Base-by-base conservation (phyloP, 2,797 vertebrate genomes). In the Discoglossus pictus region DNA sequence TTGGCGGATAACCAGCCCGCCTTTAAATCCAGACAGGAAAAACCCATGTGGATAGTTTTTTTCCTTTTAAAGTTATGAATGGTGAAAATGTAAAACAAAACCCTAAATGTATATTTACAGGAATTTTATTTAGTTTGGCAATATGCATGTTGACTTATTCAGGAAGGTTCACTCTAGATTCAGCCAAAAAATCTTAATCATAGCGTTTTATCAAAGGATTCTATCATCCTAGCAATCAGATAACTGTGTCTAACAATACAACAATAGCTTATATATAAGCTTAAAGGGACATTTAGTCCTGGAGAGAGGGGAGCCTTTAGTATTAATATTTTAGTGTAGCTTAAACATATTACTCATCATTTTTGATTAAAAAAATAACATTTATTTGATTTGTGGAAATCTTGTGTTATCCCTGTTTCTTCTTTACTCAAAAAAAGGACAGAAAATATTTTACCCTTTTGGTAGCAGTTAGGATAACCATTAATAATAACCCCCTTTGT, bases 1-100 rank as follows among this genome's bases (percentile, higher is more conserved):
- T 80, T 89, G 84, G 81, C 84, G 61, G 60, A 18, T 81, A 58
- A 84, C 79, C 83, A 88, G 74, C 71, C 76, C 15, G 75, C 73
- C 69, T 81, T 35, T 63, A 76, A 87, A 77, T 73, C 75, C 76
- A 82, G 76, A 83, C 43, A 79, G 78, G 84, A 78, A 71, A 48
- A 72, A 79, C 76, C 67, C 79, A 82, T 76, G 75, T 80, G 80
- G 69, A 81, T 38, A 76, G 27, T 47, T 81, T 77, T 40, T 56
- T 56, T 21, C 16, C 31, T 8, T n/a, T 42, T 55, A 78, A 83
- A 83, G 79, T 31, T 43, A 0, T 75, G 76, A 84, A 68, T 16
- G 43, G 72, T 71, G 79, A 81, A 68, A n/a, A 76, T 75, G 38
- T 16, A 56, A 68, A 74, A 72, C 68, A 79, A 75, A 78, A 38